Evolutionary conservation across 2,113 vertebrate genomes (phyloP).

Genomic region (Tor tambroides): DNA sequence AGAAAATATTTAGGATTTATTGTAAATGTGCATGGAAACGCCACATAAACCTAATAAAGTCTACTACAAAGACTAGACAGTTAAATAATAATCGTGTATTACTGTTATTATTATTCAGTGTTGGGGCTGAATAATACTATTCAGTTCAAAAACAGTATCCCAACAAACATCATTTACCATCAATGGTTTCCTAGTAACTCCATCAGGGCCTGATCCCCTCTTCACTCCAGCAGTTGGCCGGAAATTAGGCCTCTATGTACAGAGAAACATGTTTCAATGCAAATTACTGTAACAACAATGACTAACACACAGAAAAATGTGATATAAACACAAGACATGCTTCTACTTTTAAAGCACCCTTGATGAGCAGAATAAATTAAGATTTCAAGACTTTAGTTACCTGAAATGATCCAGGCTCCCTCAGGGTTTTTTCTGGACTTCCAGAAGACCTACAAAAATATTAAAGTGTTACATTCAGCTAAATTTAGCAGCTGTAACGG

Average conservation of each 20-base stretch:
- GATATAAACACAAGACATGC: neutral
- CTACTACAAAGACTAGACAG: neutral
- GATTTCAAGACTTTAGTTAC: conserved; percentile 17
- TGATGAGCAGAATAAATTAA: no score
- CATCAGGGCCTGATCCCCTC: conserved; percentile 58
- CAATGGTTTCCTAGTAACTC: conserved; percentile 70
- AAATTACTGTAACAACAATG: conserved; percentile 38
- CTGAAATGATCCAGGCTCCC: conserved; percentile 60
- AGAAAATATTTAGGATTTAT: no score
- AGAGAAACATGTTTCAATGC: neutral
- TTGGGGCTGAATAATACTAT: neutral
- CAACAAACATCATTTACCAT: conserved; percentile 66
- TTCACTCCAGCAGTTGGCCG: conserved; percentile 49
- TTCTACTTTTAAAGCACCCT: neutral
- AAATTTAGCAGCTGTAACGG: neutral
- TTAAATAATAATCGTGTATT: neutral
- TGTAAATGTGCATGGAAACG: neutral
- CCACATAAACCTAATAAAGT: neutral
- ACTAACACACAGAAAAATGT: neutral
- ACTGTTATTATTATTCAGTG: neutral
- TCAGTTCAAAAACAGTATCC: no score
- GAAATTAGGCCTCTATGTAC: conserved; percentile 61
- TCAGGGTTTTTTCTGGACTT: conserved; percentile 61
- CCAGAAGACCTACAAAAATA: conserved; percentile 60
- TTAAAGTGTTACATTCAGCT: neutral